Evolutionary conservation across 2,113 vertebrate species (phyloP).

Genomic region (Seriola rivoliana): DNA sequence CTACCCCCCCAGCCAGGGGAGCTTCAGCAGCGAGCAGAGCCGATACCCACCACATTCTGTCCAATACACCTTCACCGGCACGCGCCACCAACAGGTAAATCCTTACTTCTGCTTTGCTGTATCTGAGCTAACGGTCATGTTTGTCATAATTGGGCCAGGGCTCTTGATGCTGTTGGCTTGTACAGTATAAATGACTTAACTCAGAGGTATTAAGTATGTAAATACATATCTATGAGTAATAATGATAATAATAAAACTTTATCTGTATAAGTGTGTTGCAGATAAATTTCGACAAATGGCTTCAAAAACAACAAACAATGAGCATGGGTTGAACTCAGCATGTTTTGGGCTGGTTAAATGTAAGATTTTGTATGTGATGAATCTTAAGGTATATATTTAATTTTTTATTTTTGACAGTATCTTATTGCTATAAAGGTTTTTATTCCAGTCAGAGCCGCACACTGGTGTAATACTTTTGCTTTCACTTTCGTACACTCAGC

Average conservation of each 20-base stretch:
- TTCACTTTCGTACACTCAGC: not conserved
- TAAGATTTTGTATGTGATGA: no score
- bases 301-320: no score
- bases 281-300: no score
- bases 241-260: not conserved
- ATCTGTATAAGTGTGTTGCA: not conserved
- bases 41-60: conserved; percentile 94
- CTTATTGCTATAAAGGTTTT: no score
- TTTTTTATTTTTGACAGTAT: not conserved
- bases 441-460: no score
- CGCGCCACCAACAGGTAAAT: conserved; percentile 94
- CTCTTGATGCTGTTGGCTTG: not conserved
- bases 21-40: conserved; percentile 95
- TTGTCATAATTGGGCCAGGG: not conserved
- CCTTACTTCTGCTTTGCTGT: not conserved
- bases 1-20: conserved; percentile 96
- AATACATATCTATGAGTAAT: not conserved
- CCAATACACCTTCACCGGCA: conserved; percentile 92
- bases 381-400: no score
- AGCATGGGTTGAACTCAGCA: no score
- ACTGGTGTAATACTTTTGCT: not conserved
- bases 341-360: no score
- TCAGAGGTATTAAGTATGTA: no score
- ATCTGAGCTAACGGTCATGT: not conserved
- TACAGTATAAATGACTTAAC: no score